Percentiles rank a stretch among this genome's conserved stretches.
phyloP scores from a whole-genome alignment of 2,797 vertebrate species.

The Chloroceryle inda region DNA sequence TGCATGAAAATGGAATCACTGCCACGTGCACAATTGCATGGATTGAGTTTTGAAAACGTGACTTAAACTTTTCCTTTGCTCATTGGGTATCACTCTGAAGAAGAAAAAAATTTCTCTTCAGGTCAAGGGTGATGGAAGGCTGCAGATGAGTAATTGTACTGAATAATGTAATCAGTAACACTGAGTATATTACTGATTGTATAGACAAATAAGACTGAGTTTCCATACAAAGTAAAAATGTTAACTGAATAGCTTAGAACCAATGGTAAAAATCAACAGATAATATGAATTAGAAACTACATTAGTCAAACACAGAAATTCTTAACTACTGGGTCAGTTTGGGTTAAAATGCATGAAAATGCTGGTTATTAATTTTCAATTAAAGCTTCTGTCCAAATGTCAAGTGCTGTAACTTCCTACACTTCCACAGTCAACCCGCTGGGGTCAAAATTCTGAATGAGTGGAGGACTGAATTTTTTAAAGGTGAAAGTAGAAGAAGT shows the following conservation, averaged over 20 bases:
- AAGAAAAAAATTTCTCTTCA: accelerated
- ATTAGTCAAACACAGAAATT: not conserved
- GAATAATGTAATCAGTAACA: not conserved
- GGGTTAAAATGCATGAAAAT: not conserved
- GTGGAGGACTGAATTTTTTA: not conserved
- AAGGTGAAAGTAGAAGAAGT: not conserved
- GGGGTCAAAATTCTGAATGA: not conserved
- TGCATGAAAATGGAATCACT: not conserved
- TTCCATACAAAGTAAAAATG: not conserved
- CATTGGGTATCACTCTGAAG: not conserved
- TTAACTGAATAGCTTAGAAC: not conserved
- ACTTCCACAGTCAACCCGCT: not conserved
- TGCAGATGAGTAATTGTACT: not conserved
- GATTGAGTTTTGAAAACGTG: not conserved
- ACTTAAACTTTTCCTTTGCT: not conserved
- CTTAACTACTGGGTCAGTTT: not conserved
- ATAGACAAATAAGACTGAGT: not conserved
- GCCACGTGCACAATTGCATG: not conserved
- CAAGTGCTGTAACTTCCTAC: not conserved
- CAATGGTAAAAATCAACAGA: not conserved
- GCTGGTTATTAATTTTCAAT: not conserved
- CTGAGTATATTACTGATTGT: not conserved
- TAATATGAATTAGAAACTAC: not conserved
- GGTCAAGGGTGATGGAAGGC: not conserved
- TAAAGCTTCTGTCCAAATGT: not conserved